A percentile compares a stretch with the other conserved stretches of the same genome.
Conservation (phyloP, 2,888 invertebrate genomes). For the Noctuana brunneofusca region DNA sequence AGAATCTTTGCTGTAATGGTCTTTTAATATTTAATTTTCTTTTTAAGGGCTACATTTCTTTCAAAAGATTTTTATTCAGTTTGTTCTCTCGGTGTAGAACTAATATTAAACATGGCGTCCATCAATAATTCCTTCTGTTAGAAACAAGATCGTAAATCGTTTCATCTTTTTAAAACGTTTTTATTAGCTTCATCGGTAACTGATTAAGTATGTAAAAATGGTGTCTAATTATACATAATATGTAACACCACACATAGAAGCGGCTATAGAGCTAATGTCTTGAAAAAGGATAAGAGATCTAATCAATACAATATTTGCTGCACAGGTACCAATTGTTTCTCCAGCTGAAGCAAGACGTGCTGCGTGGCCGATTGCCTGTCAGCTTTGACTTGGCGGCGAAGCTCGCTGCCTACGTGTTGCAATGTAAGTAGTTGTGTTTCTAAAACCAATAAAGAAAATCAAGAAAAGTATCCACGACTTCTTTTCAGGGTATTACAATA, state of each 20-base stretch:
- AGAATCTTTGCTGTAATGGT: constrained; percentile 67
- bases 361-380: constrained; percentile 95
- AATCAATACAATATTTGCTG: constrained; percentile 27
- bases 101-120: constrained; percentile 34
- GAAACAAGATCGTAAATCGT: background rate
- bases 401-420: constrained; percentile 95
- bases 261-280: background rate
- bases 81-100: constrained; percentile 48
- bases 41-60: constrained; percentile 58
- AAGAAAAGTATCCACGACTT: background rate
- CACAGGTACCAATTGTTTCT: constrained; percentile 97
- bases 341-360: constrained; percentile 97
- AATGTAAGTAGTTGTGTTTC: constrained; percentile 88
- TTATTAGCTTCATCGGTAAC: too few species aligned
- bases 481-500: background rate
- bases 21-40: constrained; percentile 78
- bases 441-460: constrained; percentile 1
- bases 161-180: too few species aligned
- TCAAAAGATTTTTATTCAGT: constrained; percentile 50
- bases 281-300: constrained; percentile 5
- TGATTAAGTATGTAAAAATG: too few species aligned
- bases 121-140: constrained; percentile 38
- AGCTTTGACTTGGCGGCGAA: constrained; percentile 95
- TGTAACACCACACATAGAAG: background rate
- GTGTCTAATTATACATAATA: background rate